Conservation (phyloP, 2,888 invertebrate genomes). For the Petrophora chlorosata region DNA sequence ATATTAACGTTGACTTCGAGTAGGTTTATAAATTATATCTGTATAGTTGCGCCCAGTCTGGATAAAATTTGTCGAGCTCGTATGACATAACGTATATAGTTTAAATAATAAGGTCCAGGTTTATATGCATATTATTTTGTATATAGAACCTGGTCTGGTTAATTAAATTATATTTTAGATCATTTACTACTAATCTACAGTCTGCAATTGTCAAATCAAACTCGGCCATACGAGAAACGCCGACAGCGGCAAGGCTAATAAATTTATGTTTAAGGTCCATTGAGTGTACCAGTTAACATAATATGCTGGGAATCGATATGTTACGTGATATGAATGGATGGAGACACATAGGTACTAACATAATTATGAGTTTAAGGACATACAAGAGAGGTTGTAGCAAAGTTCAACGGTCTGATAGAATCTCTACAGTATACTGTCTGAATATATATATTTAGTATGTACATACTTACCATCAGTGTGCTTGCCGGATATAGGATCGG, state of each 20-base stretch:
- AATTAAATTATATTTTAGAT: not conserved
- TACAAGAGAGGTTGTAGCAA: too few relatives aligned
- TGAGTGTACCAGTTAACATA: not conserved
- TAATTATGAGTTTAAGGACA: not conserved
- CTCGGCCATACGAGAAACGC: not conserved
- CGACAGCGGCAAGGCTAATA: constrained; percentile 12
- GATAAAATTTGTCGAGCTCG: too few relatives aligned
- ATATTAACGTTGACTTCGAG: too few relatives aligned
- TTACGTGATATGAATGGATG: not conserved
- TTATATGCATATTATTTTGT: too few relatives aligned
- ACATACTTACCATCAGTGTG: constrained; percentile 70
- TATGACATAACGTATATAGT: too few relatives aligned
- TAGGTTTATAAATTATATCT: too few relatives aligned
- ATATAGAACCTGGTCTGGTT: too few relatives aligned
- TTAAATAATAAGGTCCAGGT: too few relatives aligned
- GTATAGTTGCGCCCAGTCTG: too few relatives aligned
- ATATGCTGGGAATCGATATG: not conserved
- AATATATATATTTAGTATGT: too few relatives aligned
- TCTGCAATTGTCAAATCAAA: constrained; percentile 8
- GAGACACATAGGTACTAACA: not conserved
- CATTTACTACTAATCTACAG: not conserved
- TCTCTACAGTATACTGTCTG: too few relatives aligned
- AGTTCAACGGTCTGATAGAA: too few relatives aligned
- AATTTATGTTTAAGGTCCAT: constrained; percentile 1
- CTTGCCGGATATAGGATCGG: constrained; percentile 71